Percentiles rank a stretch among this genome's conserved stretches.
phyloP scores from a whole-genome alignment of 2,797 vertebrate species.

The Alectoris magna region DNA sequence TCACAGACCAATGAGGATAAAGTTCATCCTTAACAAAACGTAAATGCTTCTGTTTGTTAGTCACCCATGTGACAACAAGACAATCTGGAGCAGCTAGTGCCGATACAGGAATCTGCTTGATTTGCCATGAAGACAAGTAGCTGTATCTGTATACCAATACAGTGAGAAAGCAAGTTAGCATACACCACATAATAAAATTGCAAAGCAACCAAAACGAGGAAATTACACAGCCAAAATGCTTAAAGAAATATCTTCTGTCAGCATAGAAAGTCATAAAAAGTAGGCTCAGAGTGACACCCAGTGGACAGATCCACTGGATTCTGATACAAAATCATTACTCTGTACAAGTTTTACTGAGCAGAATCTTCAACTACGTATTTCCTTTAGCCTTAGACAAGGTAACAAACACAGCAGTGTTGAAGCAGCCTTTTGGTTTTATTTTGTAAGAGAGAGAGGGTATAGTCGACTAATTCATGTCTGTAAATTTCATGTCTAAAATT shows the following conservation, averaged over 20 bases:
- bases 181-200: neutral
- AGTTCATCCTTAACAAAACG: constrained; percentile 91
- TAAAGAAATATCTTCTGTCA: neutral
- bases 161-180: constrained; percentile 32
- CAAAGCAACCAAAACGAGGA: constrained; percentile 4
- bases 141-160: constrained; percentile 82
- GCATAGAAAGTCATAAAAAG: neutral
- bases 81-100: constrained; percentile 84
- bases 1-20: constrained; percentile 91
- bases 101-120: constrained; percentile 88
- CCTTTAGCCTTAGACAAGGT: neutral
- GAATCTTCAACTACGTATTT: neutral
- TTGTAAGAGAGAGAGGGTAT: neutral
- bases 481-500: neutral
- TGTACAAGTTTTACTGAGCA: neutral
- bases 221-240: neutral
- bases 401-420: neutral
- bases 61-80: constrained; percentile 94
- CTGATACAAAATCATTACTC: neutral
- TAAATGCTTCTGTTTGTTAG: constrained; percentile 91
- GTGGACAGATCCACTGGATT: constrained; percentile 50
- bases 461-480: neutral
- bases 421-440: neutral
- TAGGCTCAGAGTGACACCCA: constrained; percentile 76
- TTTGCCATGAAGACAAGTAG: constrained; percentile 86